Evolutionary conservation across 2,797 vertebrate species (phyloP).

Genomic region (Phaenicophaeus curvirostris): DNA sequence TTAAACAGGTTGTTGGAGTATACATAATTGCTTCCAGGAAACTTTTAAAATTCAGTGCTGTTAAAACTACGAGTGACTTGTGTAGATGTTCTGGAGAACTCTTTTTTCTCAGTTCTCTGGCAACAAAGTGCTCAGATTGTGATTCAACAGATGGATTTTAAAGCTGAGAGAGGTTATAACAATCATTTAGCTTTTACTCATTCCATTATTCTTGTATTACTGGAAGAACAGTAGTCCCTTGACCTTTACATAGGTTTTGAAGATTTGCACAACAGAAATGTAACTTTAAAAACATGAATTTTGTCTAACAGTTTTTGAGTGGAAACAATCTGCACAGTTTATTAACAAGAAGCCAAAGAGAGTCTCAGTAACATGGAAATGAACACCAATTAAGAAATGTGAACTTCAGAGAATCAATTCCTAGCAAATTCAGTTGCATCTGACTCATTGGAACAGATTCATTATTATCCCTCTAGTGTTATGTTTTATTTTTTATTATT

Average conservation of each 20-base stretch:
- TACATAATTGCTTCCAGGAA: neutral
- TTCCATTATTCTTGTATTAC: neutral
- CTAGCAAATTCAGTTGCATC: neutral
- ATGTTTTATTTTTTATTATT: neutral
- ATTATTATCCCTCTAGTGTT: neutral
- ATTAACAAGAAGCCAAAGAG: neutral
- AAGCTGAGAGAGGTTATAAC: rapidly evolving
- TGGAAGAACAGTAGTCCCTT: neutral
- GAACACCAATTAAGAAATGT: neutral
- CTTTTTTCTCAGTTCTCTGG: neutral
- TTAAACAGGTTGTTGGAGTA: neutral
- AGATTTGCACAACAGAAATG: neutral
- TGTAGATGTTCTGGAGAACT: rapidly evolving
- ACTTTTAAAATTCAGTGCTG: neutral
- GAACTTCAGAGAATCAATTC: neutral
- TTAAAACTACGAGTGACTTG: rapidly evolving
- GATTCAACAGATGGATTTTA: neutral
- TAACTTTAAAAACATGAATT: neutral
- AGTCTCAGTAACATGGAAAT: neutral
- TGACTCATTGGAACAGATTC: neutral
- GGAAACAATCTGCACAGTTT: neutral
- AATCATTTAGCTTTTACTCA: neutral
- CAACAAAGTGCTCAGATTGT: neutral
- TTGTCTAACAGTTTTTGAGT: neutral
- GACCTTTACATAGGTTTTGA: neutral